Evolutionary conservation across 2,113 vertebrate genomes (phyloP).

Genomic region (Macroglossus sobrinus): DNA sequence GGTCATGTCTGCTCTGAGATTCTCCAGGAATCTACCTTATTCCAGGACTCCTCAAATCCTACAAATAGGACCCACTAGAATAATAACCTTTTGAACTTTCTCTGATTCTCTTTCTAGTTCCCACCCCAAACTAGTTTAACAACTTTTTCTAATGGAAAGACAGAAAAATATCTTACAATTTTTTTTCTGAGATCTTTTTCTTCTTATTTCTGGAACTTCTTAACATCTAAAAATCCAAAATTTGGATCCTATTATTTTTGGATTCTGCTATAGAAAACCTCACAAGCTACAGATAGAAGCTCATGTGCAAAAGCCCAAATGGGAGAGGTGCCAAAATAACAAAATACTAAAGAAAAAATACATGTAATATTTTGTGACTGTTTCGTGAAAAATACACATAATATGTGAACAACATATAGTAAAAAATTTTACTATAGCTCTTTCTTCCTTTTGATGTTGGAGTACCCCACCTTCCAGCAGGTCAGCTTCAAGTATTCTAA

Average conservation of each 20-base stretch:
- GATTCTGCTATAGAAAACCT: not conserved
- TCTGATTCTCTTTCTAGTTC: not conserved
- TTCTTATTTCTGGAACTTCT: not conserved
- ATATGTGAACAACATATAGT: not conserved
- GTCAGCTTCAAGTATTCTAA: not conserved
- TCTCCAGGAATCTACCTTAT: accelerated
- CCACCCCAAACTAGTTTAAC: not conserved
- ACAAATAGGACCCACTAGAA: not conserved
- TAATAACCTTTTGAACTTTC: not conserved
- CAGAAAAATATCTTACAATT: not conserved
- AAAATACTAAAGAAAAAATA: not conserved
- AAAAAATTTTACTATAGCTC: not conserved
- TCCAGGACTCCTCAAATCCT: not conserved
- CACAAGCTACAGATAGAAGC: not conserved
- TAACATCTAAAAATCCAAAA: not conserved
- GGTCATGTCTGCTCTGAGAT: not conserved
- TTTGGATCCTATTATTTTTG: not conserved
- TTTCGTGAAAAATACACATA: no score
- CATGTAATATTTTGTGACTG: no score
- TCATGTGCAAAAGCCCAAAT: not conserved
- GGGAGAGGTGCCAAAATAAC: not conserved
- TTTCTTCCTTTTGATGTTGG: not conserved
- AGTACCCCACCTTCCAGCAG: not conserved
- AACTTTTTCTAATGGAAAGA: not conserved
- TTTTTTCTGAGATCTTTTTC: not conserved